Evolutionary conservation across 2,888 invertebrate species (phyloP), one percentile per base, ranked within the genome.

Genomic region (Metellina segmentata): DNA sequence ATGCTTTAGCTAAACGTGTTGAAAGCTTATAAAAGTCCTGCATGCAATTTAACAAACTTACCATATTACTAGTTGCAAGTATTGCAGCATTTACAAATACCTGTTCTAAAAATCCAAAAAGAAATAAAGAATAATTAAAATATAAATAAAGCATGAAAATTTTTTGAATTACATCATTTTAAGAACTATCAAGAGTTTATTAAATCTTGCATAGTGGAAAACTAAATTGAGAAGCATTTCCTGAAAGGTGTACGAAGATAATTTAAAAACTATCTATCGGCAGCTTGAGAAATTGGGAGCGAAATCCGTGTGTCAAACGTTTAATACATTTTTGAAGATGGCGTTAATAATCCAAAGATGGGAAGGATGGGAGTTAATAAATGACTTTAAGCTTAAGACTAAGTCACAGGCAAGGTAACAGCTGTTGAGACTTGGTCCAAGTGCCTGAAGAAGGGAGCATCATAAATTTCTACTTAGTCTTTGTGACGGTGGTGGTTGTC

Each of bases 401-500:
- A 20, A 34, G 20, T 61, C 53, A 9, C 13, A 71, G n/a, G 49
- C 49, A 71, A 49, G 51, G 51, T 51, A 71, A 51, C 71, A 72
- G 82, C 82, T 82, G 51, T 71, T 70, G n/a, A 69, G 16, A 16
- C 34, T 48, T 69, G 48, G 49, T 13, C 19, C 71, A 19, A 71
- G 71, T 19, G 70, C n/a, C 71, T 82, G n/a, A 82, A 72, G 72
- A 19, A 49, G 7, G n/a, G 77, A n/a, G n/a, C 49, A 49, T 77
- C 48, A 77, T 77, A 77, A 77, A n/a, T 77, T 77, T 77, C 77
- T 49, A 77, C 49, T 77, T 77, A 49, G 51, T 77, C 77, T 8
- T 49, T 11, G 49, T 49, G 49, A 77, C 51, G 77, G 16, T 34
- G 34, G 75, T 75, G 75, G 75, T 48, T 75, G 49, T 77, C 77